Base-by-base conservation (phyloP, 2,797 vertebrate species). In the Lutjanus campechanus region DNA sequence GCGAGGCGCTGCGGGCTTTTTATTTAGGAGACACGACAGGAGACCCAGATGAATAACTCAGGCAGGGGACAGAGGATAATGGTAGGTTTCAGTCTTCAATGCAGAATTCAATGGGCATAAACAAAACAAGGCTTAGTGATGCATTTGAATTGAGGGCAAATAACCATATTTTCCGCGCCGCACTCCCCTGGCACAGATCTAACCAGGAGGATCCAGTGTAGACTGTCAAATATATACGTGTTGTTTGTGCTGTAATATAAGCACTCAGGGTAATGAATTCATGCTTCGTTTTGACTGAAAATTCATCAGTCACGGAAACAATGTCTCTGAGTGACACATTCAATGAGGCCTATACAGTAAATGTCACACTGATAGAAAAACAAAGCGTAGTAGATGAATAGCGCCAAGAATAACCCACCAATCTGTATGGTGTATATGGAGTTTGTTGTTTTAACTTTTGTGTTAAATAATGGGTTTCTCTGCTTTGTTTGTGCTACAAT, bases 31-130 rank as follows among this genome's bases (percentile, higher is more conserved):
- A 69, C 83, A 22, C 88, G 29, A 89, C 89, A 87, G 91, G 91
- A 89, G 86, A 86, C 75, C 83, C 62, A 56, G 73, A 92, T 91
- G 85, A 93, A 94, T 89, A 90, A 90, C 84, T 78, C 87, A 63
- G 83, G 54, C 43, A 16, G 77, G 76, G 62, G 77, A 88, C 70
- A 56, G 79, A 69, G 84, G 75, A 91, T 86, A 92, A 91, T 91
- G 75, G 77, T 69, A 51, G 89, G 88, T 88, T 93, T 83, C 69
- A 82, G 63, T 74, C 76, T 65, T 77, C 72, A 83, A 73, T 79
- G 82, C 56, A 75, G 60, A 84, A 88, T 82, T 83, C 84, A 86
- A 81, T 51, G 8, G 86, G 78, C 77, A 81, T 83, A 87, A 84
- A 85, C 85, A 88, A 88, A 90, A 79, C 78, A 66, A 69, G 88